Evolutionary conservation across 2,888 invertebrate genomes (phyloP).

Genomic region (Melanostoma mellinum): DNA sequence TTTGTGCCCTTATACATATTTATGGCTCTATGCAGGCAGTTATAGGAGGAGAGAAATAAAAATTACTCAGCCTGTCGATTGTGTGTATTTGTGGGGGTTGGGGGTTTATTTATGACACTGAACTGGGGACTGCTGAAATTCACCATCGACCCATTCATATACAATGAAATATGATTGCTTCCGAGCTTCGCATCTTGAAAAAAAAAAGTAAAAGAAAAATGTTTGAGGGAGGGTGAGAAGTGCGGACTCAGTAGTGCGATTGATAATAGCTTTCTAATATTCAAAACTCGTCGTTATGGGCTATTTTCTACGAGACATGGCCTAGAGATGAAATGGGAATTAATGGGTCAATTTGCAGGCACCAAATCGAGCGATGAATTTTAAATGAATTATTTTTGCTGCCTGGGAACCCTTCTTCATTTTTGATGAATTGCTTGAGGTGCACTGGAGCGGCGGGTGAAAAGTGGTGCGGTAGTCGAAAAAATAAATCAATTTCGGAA

Average conservation of each 20-base stretch:
- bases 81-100: slow-evolving; percentile 20
- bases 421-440: too few species aligned
- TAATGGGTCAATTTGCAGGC: slow-evolving; percentile 57
- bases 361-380: slow-evolving; percentile 41
- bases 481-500: too few species aligned
- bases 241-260: slow-evolving; percentile 5
- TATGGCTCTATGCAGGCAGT: slow-evolving; percentile 33
- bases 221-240: slow-evolving; percentile 1
- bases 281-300: slow-evolving; percentile 59
- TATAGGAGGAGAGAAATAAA: slow-evolving; percentile 45
- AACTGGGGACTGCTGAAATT: slow-evolving; percentile 43
- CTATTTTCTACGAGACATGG: slow-evolving; percentile 42
- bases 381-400: slow-evolving; percentile 23
- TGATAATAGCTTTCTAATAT: slow-evolving; percentile 68
- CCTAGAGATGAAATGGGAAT: slow-evolving; percentile 27
- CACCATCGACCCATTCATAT: slow-evolving; percentile 48
- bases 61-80: slow-evolving; percentile 50
- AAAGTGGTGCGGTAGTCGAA: too few species aligned
- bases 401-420: not conserved
- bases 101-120: slow-evolving; percentile 36
- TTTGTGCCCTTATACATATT: slow-evolving; percentile 35
- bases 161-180: slow-evolving; percentile 62
- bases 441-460: too few species aligned
- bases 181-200: not conserved
- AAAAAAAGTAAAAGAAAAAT: not conserved